Evolutionary conservation across 37 sponge, comb jelly and placozoan species (phyloP), one percentile per base, ranked within the genome.

Genomic region (Spongia lamella): DNA sequence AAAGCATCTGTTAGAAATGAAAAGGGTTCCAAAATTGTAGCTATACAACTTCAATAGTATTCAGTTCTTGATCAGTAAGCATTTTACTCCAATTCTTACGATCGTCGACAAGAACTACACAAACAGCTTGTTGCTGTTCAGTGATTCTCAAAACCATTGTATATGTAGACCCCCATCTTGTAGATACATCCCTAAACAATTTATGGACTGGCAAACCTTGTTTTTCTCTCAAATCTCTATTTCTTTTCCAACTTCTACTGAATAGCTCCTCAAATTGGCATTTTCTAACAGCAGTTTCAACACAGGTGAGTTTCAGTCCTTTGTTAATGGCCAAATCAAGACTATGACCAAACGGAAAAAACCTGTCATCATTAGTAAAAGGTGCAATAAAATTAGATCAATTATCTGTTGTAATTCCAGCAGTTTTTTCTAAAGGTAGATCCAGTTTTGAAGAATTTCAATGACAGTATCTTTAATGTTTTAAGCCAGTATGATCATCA

Each of bases 171-270:
- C 76, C n/a, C n/a, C n/a, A n/a, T n/a, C n/a, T n/a, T n/a, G n/a
- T n/a, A n/a, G n/a, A n/a, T n/a, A n/a, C n/a, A 60, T 58, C 36
- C 36, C 21, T 38, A 25, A 37, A 47, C 39, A 76, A 63, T 52
- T 76, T 76, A 53, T 63, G 53, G 29, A 63, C 26, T 29, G 77
- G 77, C 53, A 66, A 32, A 56, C 51, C 38, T 53, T 78, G 79
- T 30, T 78, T 78, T 35, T 67, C 68, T 50, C 58, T 34, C n/a
- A 76, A 40, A 62, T 76, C 77, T 29, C 68, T 56, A 21, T 25
- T 66, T 43, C 66, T 64, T 22, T 67, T 67, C 79, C 79, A 78
- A 38, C 79, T 78, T 20, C 79, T 63, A 37, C 63, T 63, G 31
- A 76, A 76, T 36, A 61, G 29, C 20, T 76, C 53, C 16, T 63